Base-by-base conservation (phyloP, 2,797 vertebrate species). In the Manis crassicaudata region DNA sequence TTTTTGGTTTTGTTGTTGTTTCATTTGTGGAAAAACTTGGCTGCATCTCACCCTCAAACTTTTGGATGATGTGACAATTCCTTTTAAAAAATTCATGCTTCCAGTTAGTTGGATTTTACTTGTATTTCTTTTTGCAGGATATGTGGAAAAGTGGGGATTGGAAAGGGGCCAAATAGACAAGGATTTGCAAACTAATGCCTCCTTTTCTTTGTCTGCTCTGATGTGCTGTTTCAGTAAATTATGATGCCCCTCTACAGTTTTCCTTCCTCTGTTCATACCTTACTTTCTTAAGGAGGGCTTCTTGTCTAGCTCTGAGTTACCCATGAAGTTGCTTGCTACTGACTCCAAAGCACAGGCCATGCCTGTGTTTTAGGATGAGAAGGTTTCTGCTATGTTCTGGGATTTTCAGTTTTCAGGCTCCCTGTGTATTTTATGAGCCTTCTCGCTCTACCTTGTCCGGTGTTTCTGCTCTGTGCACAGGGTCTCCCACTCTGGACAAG, bases 201-300 rank as follows among this genome's bases (percentile, higher is more conserved):
- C 54, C 32, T 2, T 43, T 2, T 60, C 56, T 46, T 29, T 67
- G 86, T 35, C 29, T 65, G 4, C 17, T 40, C 56, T 14, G 23
- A 27, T 27, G 6, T 6, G n/a, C 6, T 17, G 4, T 70, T 63
- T 21, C 46, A n/a, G 1, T 32, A 46, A 12, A 20, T 58, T 20
- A 10, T 9, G 23, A 10, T 10, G 6, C 0, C 18, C n/a, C 8
- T 37, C 1, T 67, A 17, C 20, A 20, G 2, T 37, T 16, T 9
- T 54, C 5, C 2, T 58, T 16, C 65, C 46, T 67, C 3, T 6
- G 0, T 35, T 27, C 20, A 17, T 4, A 52, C 40, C 21, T 68
- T 13, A 25, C 0, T n/a, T 60, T 9, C 6, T 79, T 46, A 63
- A 82, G 18, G 29, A 70, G 4, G 4, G 13, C 40, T 65, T 82